Percentiles rank a stretch among this genome's conserved stretches.
These are phyloP conservation scores for Vespertilio murinus DNA, from an alignment of 2,797 vertebrate species.

Conservation along the genomic window DNA sequence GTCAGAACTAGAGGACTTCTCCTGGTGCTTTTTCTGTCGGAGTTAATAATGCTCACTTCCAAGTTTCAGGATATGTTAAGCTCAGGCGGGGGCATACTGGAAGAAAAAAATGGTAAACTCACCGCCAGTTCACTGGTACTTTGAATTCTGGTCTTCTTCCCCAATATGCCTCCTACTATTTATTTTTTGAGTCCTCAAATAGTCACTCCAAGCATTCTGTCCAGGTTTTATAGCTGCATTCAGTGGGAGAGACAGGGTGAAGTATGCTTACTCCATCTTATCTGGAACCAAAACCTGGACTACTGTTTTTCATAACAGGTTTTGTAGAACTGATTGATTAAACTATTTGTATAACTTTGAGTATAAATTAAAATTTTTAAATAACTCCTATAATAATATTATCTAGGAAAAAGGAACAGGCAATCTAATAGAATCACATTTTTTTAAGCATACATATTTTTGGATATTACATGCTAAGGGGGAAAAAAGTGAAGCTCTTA, in stretches of 20 bases:
- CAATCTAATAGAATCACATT: not conserved
- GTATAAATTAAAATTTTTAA: constrained; percentile 40
- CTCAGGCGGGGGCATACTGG: constrained; percentile 53
- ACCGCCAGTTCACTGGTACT: constrained; percentile 64
- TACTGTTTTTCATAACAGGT: constrained; percentile 52
- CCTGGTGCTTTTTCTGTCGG: constrained; percentile 16
- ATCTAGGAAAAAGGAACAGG: not conserved
- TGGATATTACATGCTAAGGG: not conserved
- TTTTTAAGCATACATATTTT: constrained; percentile 43
- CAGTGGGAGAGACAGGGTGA: constrained; percentile 71
- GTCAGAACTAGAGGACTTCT: constrained; percentile 36
- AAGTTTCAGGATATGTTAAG: constrained; percentile 55
- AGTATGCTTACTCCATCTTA: constrained; percentile 66
- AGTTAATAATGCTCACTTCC: constrained; percentile 51
- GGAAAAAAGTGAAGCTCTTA: constrained; percentile 37
- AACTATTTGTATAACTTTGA: constrained; percentile 23
- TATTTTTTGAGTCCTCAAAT: constrained; percentile 73
- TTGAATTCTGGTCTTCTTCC: constrained; percentile 72
- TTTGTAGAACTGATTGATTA: constrained; percentile 35
- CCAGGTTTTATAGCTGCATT: constrained; percentile 70
- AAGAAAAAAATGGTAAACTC: constrained; percentile 66
- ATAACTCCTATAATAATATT: not conserved
- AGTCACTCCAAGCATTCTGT: constrained; percentile 69
- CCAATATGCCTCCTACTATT: constrained; percentile 70
- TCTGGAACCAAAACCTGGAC: constrained; percentile 65